Base-by-base conservation (phyloP, 2,113 vertebrate species). In the Alectura lathami region DNA sequence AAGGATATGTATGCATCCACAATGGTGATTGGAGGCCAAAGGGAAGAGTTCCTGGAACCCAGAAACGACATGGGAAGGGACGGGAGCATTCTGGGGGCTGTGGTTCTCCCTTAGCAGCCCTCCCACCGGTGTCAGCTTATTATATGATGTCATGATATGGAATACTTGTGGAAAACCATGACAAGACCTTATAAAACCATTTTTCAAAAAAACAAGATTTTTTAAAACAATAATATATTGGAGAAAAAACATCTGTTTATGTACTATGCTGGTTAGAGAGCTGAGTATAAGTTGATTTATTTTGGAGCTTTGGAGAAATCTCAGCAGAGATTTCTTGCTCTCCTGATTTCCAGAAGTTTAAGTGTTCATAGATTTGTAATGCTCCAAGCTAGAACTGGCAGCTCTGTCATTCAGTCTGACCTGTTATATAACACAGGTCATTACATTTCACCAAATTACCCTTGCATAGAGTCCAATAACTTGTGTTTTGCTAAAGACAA, bases 381-480 rank as follows among this genome's bases (percentile, higher is more conserved):
- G n/a, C 57, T 93, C 57, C 57, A 79, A 68, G 81, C n/a, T 57
- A 66, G 91, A 62, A 91, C 89, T 53, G 74, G 47, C 48, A 45
- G 26, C 30, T 89, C 87, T 82, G 74, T 89, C 91, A 84, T 76
- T 40, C 91, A 89, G 48, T n/a, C 62, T 93, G 95, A 92, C 91
- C 89, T 92, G 81, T 62, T 89, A 45, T 79, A 87, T 66, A 93
- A 93, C 91, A 95, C 86, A 96, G 86, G 83, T 91, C 96, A 91
- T 87, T 89, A 93, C 77, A 84, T 96, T 94, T 97, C 86, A 96
- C 70, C 92, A 95, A 82, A 70, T 91, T 92, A 87, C 96, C 94
- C 94, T 86, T 91, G 77, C 67, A 82, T 66, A 0, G 0, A 92
- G 67, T 84, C 80, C 62, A 93, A 92, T 82, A 95, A 96, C 84